Evolutionary conservation across 2,888 invertebrate genomes (phyloP), one percentile per base, ranked within the genome.

Genomic region (Lochmaea crataegi): DNA sequence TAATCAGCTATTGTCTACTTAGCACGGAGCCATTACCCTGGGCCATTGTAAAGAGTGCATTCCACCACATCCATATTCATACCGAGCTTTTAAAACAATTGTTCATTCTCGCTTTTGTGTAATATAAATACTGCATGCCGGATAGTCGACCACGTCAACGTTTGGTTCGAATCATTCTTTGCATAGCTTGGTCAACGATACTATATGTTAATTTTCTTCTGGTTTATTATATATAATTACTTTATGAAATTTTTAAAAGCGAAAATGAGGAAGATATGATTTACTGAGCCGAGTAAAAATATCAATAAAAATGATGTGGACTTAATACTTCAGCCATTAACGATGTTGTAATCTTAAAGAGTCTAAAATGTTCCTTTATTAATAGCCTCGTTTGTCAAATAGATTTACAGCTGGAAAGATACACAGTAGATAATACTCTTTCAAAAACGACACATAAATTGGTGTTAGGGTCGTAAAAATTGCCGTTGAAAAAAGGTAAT

Each of bases 1-100:
- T 86, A 86, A 86, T 86, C 85, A 86, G 84, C 81, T 83, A 86
- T 86, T 86, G 86, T 86, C 84, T 86, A 85, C 85, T 86, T 86
- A 85, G 84, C 83, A 83, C 81, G 81, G 82, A 83, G 84, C 84
- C 83, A 85, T 86, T 85, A 85, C 85, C 84, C 83, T 78, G 76
- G 79, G 82, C 85, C 80, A 85, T 86, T 85, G 85, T 85, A 81
- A 80, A 80, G 81, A 81, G 82, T 84, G 84, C 82, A 84, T 83
- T 81, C 83, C 82, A 79, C 80, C 80, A 82, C 85, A 86, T 86
- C 84, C 85, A 86, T 86, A 86, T 86, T 85, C 85, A 86, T 85
- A 84, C 7, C 82, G 82, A 81, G 84, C 82, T 85, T 86, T 85
- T 84, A 84, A 85, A 86, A 85, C 85, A 85, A 86, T 86, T 84